Base-by-base conservation (phyloP, 2,888 invertebrate species). In the Nymphalis polychloros region DNA sequence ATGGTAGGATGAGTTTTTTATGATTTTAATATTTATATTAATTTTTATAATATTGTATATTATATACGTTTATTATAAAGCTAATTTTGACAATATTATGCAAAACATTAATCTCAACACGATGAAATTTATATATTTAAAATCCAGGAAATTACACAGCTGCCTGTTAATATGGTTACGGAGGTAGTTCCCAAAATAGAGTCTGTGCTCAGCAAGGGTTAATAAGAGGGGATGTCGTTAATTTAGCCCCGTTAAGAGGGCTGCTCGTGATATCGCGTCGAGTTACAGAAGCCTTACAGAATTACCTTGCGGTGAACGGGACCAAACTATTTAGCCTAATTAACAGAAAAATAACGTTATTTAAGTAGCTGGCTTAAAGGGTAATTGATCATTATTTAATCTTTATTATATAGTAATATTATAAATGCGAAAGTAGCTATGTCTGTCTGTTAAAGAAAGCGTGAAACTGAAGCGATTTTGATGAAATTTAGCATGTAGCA, bases 271-370 rank as follows among this genome's bases (percentile, higher is more conserved):
- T 80, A 83, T 83, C 81, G 85, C 81, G 71, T 86, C 82, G 80
- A 81, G 82, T 88, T 88, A 82, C 86, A 79, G 78, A 76, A 80
- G 80, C 80, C 81, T 82, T 79, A 80, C 81, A 73, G 81, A 84
- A 84, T 84, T 84, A 85, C 82, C 78, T 81, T 81, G 85, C 78
- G 84, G 83, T 79, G 81, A 80, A 81, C 79, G 79, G 80, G 80
- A 84, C 80, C 82, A 79, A 85, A 87, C 87, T 87, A 87, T 86
- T 89, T 88, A 87, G 88, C 85, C 85, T 87, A 87, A 89, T 89
- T 88, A 88, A 82, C 77, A 74, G 77, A 75, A 84, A 85, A 87
- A 31, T 31, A 86, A 65, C n/a, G 10, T 19, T 63, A 61, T 53
- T 64, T 49, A 59, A 31, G 31, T 31, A 57, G 5, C 57, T 41